These are phyloP conservation scores for Cyrtorhinus lividipennis DNA, from an alignment of 1,140 invertebrate genomes.

Conservation along the genomic window DNA sequence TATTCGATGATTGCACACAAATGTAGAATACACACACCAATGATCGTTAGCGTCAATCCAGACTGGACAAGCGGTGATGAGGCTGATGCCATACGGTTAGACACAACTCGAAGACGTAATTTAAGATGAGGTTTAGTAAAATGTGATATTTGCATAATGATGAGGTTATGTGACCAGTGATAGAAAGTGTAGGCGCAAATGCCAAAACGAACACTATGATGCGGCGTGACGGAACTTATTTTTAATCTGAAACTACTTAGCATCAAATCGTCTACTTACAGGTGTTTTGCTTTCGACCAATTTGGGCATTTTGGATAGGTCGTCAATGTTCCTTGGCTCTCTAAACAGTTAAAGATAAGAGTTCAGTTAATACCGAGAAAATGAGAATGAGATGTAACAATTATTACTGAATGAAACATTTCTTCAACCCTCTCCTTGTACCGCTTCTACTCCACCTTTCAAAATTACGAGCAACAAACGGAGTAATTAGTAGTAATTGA, in stretches of 20 bases:
- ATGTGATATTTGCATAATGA: too few species aligned
- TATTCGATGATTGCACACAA: too few species aligned
- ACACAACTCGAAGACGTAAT: too few species aligned
- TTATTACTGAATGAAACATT: neutral
- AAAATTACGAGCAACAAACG: too few species aligned
- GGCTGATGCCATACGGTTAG: too few species aligned
- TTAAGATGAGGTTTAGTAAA: too few species aligned
- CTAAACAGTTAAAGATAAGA: slow-evolving; percentile 5
- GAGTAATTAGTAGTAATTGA: too few species aligned
- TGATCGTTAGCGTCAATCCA: too few species aligned
- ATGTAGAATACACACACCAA: too few species aligned
- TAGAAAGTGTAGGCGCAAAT: neutral
- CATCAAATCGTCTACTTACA: slow-evolving; percentile 14
- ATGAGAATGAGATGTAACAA: too few species aligned
- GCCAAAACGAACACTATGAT: neutral
- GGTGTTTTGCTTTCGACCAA: slow-evolving; percentile 19
- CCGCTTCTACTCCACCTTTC: too few species aligned
- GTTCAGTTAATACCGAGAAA: neutral
- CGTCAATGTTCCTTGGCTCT: slow-evolving; percentile 14
- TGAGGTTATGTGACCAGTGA: neutral
- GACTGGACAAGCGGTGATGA: too few species aligned
- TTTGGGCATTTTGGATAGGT: slow-evolving; percentile 21
- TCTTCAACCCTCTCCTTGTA: neutral
- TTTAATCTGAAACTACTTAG: neutral
- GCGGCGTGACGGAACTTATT: neutral